These are phyloP conservation scores for Pelochelys cantorii DNA, from an alignment of 2,797 vertebrate genomes.

Conservation along the genomic window DNA sequence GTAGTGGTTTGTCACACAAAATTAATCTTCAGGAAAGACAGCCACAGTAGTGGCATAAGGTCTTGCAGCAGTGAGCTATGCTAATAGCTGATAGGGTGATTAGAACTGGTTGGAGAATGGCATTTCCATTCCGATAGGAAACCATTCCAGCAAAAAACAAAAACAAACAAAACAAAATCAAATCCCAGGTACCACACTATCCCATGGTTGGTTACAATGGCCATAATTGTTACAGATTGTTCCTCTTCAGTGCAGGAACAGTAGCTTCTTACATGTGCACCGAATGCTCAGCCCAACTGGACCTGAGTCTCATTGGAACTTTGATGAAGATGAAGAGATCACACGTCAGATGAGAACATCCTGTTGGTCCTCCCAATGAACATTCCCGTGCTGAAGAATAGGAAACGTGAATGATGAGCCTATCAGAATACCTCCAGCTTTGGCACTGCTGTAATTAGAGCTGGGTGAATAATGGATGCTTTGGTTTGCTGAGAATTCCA, in stretches of 20 bases:
- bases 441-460: background rate
- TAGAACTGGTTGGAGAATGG: constrained; percentile 47
- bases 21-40: constrained; percentile 22
- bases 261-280: too few relatives aligned
- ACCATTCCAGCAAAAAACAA: too few relatives aligned
- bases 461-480: too few relatives aligned
- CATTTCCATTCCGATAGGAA: constrained; percentile 8
- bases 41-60: constrained; percentile 46
- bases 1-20: constrained; percentile 35
- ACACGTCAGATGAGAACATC: background rate
- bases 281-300: background rate
- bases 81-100: constrained; percentile 57
- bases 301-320: background rate
- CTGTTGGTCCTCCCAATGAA: constrained; percentile 28
- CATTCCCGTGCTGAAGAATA: constrained; percentile 41
- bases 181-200: background rate
- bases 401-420: background rate
- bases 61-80: constrained; percentile 29
- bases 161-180: background rate
- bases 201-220: background rate
- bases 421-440: background rate
- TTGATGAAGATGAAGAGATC: background rate
- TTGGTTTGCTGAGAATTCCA: too few relatives aligned
- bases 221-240: background rate
- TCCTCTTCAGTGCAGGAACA: background rate